Percentiles rank a stretch among this genome's conserved stretches.
Evolutionary conservation across 2,888 invertebrate species (phyloP).

Genomic region (Micoletzkya japonica): DNA sequence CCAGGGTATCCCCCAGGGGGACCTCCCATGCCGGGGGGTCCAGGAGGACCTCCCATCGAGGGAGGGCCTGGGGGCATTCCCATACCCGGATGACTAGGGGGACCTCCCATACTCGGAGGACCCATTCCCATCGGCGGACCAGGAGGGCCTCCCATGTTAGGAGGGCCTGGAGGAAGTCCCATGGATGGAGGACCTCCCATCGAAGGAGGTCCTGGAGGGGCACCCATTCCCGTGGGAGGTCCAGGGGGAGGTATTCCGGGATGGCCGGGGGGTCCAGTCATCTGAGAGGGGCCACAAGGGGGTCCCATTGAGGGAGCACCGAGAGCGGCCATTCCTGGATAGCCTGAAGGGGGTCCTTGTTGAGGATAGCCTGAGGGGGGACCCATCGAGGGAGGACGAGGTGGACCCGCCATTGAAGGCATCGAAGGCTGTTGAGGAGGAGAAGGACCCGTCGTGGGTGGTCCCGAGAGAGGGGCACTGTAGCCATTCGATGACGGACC

Average conservation of each 20-base stretch:
- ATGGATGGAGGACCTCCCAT: conserved; percentile 7
- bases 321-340: too few species aligned
- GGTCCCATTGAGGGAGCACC: conserved; percentile 8
- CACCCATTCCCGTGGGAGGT: conserved; percentile 13
- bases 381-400: too few species aligned
- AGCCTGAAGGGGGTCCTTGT: too few species aligned
- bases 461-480: too few species aligned
- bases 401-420: too few species aligned
- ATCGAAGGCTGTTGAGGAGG: too few species aligned
- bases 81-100: neutral
- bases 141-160: conserved; percentile 17
- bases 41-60: conserved; percentile 13
- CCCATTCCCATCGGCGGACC: conserved; percentile 12
- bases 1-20: conserved; percentile 12
- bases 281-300: conserved; percentile 9
- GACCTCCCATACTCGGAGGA: neutral
- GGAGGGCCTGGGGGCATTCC: conserved; percentile 20
- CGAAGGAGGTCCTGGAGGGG: conserved; percentile 27
- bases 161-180: conserved; percentile 25
- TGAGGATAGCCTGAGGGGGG: too few species aligned
- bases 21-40: conserved; percentile 25
- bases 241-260: conserved; percentile 5
- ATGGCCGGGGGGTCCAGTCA: conserved; percentile 22
- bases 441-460: too few species aligned
- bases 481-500: too few species aligned